These are phyloP conservation scores for Colletes latitarsis DNA, from an alignment of 1,140 invertebrate species.

Conservation along the genomic window DNA sequence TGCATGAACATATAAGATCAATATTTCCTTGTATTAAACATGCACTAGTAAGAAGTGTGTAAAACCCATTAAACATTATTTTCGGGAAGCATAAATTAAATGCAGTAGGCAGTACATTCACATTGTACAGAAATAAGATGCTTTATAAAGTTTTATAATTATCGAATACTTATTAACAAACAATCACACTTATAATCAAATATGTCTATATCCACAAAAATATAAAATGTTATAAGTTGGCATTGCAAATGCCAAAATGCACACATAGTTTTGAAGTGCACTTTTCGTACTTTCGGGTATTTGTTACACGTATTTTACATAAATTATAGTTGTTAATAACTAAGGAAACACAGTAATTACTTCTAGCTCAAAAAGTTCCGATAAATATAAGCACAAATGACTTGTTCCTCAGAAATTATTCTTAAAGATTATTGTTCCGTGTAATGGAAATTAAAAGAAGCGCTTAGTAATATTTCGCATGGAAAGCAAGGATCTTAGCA, in stretches of 20 bases:
- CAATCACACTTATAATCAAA: not conserved
- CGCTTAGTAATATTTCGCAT: constrained; percentile 8
- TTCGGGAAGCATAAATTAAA: constrained; percentile 44
- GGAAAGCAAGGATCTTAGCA: constrained; percentile 29
- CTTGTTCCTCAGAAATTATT: not conserved
- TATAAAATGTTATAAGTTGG: not conserved
- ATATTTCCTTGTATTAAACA: constrained; percentile 50
- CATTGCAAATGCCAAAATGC: no score
- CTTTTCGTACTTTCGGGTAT: not conserved
- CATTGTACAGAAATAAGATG: constrained; percentile 32
- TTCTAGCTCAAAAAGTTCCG: constrained; percentile 8
- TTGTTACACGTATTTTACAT: not conserved
- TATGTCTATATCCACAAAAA: not conserved
- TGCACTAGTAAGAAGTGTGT: constrained; percentile 53
- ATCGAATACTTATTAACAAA: not conserved
- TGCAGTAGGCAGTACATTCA: constrained; percentile 36
- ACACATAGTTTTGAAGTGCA: no score
- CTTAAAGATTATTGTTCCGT: not conserved
- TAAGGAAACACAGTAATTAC: not conserved
- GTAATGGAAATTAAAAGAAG: constrained; percentile 10
- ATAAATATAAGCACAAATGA: constrained; percentile 5
- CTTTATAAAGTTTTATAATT: constrained; percentile 18
- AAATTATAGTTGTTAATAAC: constrained; percentile 7
- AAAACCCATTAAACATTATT: constrained; percentile 29
- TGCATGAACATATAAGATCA: constrained; percentile 49